Evolutionary conservation across 2,113 vertebrate species (phyloP), one percentile per base, ranked within the genome.

Genomic region (Entelurus aequoreus): DNA sequence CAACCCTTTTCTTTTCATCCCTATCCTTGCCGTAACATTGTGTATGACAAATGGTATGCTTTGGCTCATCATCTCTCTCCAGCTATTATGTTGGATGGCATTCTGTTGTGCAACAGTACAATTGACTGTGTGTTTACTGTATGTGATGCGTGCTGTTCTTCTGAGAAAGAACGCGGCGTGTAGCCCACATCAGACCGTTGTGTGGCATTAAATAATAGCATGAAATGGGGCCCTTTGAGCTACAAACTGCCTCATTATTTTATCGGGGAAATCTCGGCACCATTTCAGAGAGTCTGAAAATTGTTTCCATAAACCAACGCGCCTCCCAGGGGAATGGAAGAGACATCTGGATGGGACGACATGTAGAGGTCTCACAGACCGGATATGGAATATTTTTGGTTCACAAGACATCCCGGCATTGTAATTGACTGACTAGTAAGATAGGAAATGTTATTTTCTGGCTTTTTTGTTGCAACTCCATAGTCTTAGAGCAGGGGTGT

Each of bases 261-360:
- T 71, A 74, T 86, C 71, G 36, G 16, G 69, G 60, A 80, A 73
- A 77, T 78, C 57, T 63, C 35, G 6, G 66, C 68, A 75, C 66
- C 56, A 61, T 76, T 81, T 69, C 51, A 61, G 71, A 54, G 65
- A 63, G 56, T 44, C 60, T 76, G 70, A 62, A 73, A 77, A 76
- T 72, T 60, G 69, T 80, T 85, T 77, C 77, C 62, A 72, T 72
- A 78, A 46, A 76, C 72, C 56, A 78, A 68, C 65, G 65, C 69
- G 55, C 38, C 63, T 79, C 75, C 57, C 68, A 28, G 56, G 70
- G 76, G 74, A 71, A 60, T 62, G 64, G 47, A 59, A 66, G 62
- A 74, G 71, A 81, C 86, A 81, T 85, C 77, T 84, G 81, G 76
- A 70, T 72, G 56, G 71, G 66, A 74, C 73, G 71, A 69, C 66